Evolutionary conservation across 2,797 vertebrate species (phyloP).

Genomic region (Coluber constrictor): DNA sequence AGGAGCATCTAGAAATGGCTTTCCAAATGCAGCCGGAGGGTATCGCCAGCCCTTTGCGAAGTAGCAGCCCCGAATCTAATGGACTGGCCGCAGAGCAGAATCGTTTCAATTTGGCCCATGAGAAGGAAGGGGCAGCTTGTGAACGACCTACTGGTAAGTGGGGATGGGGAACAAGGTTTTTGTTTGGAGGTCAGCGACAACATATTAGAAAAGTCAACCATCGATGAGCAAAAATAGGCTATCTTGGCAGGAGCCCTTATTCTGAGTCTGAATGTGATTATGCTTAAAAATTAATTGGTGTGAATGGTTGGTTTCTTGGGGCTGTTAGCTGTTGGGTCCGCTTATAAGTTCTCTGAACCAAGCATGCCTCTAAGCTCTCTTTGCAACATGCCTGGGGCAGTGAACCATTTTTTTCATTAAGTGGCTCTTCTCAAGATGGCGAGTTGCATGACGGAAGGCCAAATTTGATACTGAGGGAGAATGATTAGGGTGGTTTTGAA

Average conservation of each 20-base stretch:
- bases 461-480: neutral
- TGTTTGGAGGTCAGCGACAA: neutral
- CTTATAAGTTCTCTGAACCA: neutral
- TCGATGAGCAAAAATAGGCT: neutral
- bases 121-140: conserved; percentile 74
- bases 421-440: neutral
- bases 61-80: conserved; percentile 83
- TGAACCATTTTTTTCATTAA: neutral
- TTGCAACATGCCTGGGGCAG: neutral
- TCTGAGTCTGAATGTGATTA: neutral
- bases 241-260: neutral
- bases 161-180: neutral
- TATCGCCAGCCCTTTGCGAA: conserved; percentile 72
- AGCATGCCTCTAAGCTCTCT: neutral
- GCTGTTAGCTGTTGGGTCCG: neutral
- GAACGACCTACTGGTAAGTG: conserved; percentile 69
- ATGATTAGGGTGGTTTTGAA: neutral
- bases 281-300: neutral
- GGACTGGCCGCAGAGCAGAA: conserved; percentile 83
- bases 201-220: neutral
- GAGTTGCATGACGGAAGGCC: neutral
- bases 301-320: neutral
- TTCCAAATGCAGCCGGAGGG: conserved; percentile 72
- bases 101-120: conserved; percentile 85
- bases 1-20: conserved; percentile 84